Evolutionary conservation across 2,797 vertebrate species (phyloP).

Genomic region (Neomorphus geoffroyi): DNA sequence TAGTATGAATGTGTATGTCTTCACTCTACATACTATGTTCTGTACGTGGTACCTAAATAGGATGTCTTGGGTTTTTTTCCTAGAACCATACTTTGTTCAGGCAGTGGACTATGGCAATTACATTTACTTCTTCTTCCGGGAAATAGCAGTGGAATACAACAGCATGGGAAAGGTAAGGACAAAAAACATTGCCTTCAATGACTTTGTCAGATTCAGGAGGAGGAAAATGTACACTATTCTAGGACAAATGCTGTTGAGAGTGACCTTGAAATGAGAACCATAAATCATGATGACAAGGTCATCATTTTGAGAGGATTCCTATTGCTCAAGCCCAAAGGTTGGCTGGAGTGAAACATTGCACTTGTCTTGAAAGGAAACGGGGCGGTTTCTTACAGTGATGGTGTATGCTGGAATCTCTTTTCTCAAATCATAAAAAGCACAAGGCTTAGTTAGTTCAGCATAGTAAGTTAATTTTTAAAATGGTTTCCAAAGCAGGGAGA

Average conservation of each 20-base stretch:
- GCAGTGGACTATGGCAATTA: constrained; percentile 94
- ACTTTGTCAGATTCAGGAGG: neutral
- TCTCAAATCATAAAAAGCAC: constrained; percentile 39
- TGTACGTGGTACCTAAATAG: neutral
- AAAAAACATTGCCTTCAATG: neutral
- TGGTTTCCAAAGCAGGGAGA: constrained; percentile 19
- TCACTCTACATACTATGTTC: neutral
- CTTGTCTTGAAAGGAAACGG: constrained; percentile 8
- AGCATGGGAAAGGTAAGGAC: constrained; percentile 96
- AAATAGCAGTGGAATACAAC: constrained; percentile 99
- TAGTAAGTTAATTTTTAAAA: constrained; percentile 27
- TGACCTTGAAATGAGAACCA: constrained; percentile 70
- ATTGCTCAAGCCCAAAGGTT: constrained; percentile 39
- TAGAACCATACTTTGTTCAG: constrained; percentile 97
- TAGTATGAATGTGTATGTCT: neutral
- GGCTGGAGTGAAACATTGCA: constrained; percentile 5
- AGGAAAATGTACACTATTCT: neutral
- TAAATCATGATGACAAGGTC: constrained; percentile 69
- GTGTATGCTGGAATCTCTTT: constrained; percentile 51
- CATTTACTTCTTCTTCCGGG: constrained; percentile 99
- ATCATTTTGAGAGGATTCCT: constrained; percentile 66
- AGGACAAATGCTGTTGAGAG: neutral
- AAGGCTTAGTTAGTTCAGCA: neutral
- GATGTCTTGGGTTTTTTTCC: neutral
- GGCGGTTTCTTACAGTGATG: neutral